Base-by-base conservation (phyloP, 2,888 invertebrate species). In the Caenorhabditis becei region DNA sequence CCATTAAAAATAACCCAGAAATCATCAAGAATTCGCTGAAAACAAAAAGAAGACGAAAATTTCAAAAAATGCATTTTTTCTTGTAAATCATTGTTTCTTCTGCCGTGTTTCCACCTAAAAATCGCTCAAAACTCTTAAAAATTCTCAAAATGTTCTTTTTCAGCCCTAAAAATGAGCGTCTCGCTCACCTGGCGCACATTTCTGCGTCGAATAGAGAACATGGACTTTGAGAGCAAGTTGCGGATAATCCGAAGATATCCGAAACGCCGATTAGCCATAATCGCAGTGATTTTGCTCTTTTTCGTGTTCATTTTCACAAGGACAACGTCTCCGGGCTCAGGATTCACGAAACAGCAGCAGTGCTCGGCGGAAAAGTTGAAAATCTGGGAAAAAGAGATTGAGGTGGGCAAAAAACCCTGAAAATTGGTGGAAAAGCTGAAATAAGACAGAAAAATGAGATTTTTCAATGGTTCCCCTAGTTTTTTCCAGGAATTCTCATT, bases 401-500 rank as follows among this genome's bases (percentile, higher is more conserved):
- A 80, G 28, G 77, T 77, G 24, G 5, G 59, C 11, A 14, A 24
- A 53, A 28, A 41, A 20, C 11, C 20, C 1, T 2, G 4, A 24
- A 72, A 54, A 14, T 26, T 26, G n/a, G 14, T 8, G 14, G 28
- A n/a, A n/a, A n/a, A n/a, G n/a, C n/a, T n/a, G n/a, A n/a, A n/a
- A n/a, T n/a, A n/a, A n/a, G n/a, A n/a, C n/a, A n/a, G n/a, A n/a
- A n/a, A n/a, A n/a, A n/a, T n/a, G n/a, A n/a, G n/a, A n/a, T n/a
- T n/a, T n/a, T n/a, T n/a, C n/a, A n/a, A n/a, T n/a, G n/a, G 4
- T 32, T 32, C 10, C 5, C 10, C 5, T 35, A 20, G 20, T 41
- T 77, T 32, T 10, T 32, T 82, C 41, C 49, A 84, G 74, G 79
- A 83, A 2, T 74, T 79, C 26, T 80, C 85, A n/a, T 51, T 75